phyloP scores from a whole-genome alignment of 2,797 vertebrate genomes.

The Hoplostethus mediterraneus region DNA sequence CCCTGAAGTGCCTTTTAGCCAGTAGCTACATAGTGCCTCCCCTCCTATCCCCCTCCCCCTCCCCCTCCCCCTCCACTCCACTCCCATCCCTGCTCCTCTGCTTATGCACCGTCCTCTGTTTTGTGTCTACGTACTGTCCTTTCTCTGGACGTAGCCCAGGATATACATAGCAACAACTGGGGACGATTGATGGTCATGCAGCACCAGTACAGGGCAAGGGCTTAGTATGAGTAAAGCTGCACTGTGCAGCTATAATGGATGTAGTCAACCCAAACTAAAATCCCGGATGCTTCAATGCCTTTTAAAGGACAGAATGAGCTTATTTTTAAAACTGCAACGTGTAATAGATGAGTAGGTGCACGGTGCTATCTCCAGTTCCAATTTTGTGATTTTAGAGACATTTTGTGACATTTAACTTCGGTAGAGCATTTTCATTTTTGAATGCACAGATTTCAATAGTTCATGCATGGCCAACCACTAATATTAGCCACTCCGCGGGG shows the following conservation, averaged over 20 bases:
- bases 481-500: too few relatives aligned
- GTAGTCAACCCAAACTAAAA: constrained; percentile 3
- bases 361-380: not conserved
- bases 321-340: not conserved
- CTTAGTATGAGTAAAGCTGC: constrained; percentile 11
- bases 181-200: constrained; percentile 43
- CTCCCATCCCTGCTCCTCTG: constrained; percentile 32
- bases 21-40: constrained; percentile 35
- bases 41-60: not conserved
- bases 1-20: constrained; percentile 67
- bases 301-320: constrained; percentile 11
- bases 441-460: constrained; percentile 19
- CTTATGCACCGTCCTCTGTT: constrained; percentile 51
- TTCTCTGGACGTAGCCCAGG: constrained; percentile 53
- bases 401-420: constrained; percentile 10
- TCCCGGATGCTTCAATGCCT: not conserved
- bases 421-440: constrained; percentile 5
- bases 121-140: constrained; percentile 31
- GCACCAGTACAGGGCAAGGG: constrained; percentile 9
- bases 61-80: not conserved
- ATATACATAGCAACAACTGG: constrained; percentile 45
- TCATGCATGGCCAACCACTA: constrained; percentile 20
- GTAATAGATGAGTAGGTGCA: not conserved
- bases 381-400: constrained; percentile 16
- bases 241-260: not conserved